phyloP scores from a whole-genome alignment of 2,888 invertebrate species.

The Melipona beecheii region DNA sequence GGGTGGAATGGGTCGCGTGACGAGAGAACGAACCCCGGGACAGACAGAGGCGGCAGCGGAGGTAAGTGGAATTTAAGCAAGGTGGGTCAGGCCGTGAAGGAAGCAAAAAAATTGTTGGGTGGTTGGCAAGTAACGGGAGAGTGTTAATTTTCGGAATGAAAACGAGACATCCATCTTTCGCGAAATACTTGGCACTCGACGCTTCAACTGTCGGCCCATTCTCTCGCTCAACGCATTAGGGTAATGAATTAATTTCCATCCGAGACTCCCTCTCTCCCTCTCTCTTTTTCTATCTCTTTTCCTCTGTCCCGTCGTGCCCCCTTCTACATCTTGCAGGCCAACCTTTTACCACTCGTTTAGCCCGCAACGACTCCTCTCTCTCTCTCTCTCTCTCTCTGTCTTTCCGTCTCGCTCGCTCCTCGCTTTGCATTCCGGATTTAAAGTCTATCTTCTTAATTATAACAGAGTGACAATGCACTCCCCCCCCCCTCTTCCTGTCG shows the following conservation, averaged over 20 bases:
- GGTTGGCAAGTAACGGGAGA: constrained; percentile 77
- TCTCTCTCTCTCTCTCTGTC: constrained; percentile 24
- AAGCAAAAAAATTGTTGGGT: constrained; percentile 38
- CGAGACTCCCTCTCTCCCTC: constrained; percentile 61
- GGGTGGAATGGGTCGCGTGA: constrained; percentile 8
- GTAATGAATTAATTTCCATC: constrained; percentile 84
- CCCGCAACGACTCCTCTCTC: constrained; percentile 63
- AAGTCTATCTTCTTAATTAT: constrained; percentile 83
- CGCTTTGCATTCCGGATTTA: constrained; percentile 75
- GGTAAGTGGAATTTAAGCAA: constrained; percentile 51
- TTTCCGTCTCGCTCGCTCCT: constrained; percentile 22
- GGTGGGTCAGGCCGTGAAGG: constrained; percentile 36
- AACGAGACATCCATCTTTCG: constrained; percentile 83
- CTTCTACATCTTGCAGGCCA: constrained; percentile 52
- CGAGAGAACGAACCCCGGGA: constrained; percentile 9
- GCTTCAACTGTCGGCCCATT: constrained; percentile 79
- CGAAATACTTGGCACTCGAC: constrained; percentile 79
- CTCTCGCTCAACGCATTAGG: constrained; percentile 82
- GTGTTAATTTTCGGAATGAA: constrained; percentile 84
- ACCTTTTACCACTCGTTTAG: constrained; percentile 69
- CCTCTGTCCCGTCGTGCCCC: constrained; percentile 39
- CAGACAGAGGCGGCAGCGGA: not conserved
- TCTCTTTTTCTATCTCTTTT: constrained; percentile 55
- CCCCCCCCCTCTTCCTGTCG: constrained; percentile 32
- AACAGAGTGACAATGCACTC: constrained; percentile 76